Base-by-base conservation (phyloP, 2,797 vertebrate genomes). In the Sebastes variabilis region DNA sequence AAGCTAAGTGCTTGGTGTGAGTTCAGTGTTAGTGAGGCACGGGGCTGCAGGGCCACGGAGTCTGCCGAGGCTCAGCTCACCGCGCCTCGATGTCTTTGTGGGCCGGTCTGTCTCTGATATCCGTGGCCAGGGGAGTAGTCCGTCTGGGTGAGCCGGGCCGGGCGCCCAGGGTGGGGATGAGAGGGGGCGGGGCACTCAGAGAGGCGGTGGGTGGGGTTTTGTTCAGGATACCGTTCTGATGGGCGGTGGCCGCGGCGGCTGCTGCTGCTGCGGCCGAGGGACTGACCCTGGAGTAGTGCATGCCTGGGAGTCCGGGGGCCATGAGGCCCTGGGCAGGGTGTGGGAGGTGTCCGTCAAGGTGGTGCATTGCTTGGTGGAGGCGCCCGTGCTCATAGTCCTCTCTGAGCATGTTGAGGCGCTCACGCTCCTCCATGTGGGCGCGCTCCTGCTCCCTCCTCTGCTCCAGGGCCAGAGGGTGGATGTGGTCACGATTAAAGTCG, bases 31-130 rank as follows among this genome's bases (percentile, higher is more conserved):
- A 58, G 87, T 71, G 87, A 91, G 92, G 89, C 91, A 91, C 92
- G 73, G 81, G 81, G 80, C 87, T 80, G 73, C 72, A 52, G 87
- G 67, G 77, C 24, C 66, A 20, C 76, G 0, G 36, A 55, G 80
- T 84, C 86, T 29, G 49, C 70, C 22, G 75, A 73, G 46, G 72
- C 76, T 58, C 75, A 27, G 87, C 90, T 98, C 96, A 99, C 89
- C 98, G 97, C 4, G 98, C 98, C 92, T 99, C 98, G 0, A 99
- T 99, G 93, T 99, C 98, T 96, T 99, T 99, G 93, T 98, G 97
- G 46, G 97, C 94, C 1, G 97, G 95, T 93, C 97, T 96, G 94
- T 99, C 98, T 93, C 98, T 96, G 85, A 98, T 97, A 92, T 99
- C 98, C 74, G 97, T 88, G 1, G 96, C 93, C 94, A 99, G 92